A percentile compares a stretch with the other conserved stretches of the same genome.
These are phyloP conservation scores for Sinhomidia bicolor DNA, from an alignment of 2,888 invertebrate genomes.

Conservation along the genomic window DNA sequence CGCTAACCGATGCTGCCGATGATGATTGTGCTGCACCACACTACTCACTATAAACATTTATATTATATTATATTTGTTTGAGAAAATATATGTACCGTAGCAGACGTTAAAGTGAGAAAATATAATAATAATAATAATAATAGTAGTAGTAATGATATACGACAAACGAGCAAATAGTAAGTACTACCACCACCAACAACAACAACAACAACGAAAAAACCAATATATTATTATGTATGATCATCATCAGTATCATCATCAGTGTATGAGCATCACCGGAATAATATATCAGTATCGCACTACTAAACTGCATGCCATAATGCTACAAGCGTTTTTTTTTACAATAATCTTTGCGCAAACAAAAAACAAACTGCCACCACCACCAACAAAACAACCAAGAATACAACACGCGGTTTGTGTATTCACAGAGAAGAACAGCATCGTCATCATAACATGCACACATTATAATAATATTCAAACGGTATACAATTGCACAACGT, in stretches of 20 bases:
- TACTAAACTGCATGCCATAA: no score
- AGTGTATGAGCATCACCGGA: not conserved
- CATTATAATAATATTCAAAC: not conserved
- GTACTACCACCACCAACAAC: not conserved
- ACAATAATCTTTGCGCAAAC: slow-evolving; percentile 38
- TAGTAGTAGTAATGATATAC: no score
- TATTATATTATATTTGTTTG: not conserved
- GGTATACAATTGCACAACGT: slow-evolving; percentile 16
- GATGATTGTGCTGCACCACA: not conserved
- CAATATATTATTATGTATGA: slow-evolving; percentile 51
- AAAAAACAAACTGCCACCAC: not conserved
- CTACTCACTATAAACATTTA: not conserved
- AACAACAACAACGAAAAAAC: slow-evolving; percentile 11
- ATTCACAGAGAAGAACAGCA: not conserved
- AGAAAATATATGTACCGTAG: not conserved
- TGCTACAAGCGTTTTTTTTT: slow-evolving; percentile 55
- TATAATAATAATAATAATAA: not conserved
- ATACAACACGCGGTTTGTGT: slow-evolving; percentile 12
- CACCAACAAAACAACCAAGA: slow-evolving; percentile 5
- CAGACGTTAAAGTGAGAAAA: not conserved
- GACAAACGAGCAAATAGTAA: no score
- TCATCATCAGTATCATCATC: not conserved
- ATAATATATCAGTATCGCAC: slow-evolving; percentile 34
- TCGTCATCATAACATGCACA: not conserved
- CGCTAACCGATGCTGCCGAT: not conserved